These are phyloP conservation scores for Dromococcyx pavoninus DNA, from an alignment of 2,797 vertebrate species.

Conservation along the genomic window DNA sequence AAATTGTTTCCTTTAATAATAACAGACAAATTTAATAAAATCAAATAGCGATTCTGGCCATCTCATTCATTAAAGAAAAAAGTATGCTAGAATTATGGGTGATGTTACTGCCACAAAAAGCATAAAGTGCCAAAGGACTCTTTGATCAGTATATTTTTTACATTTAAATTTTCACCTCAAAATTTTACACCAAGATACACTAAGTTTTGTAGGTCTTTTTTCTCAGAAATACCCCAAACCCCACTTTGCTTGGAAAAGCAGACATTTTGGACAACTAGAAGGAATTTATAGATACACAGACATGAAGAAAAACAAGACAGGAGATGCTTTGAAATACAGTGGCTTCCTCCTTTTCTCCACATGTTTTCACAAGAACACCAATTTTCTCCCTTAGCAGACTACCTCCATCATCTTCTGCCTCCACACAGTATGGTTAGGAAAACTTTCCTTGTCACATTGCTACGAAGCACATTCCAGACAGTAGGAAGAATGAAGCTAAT, in stretches of 20 bases:
- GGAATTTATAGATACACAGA: accelerated
- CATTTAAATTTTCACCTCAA: not conserved
- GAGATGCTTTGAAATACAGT: not conserved
- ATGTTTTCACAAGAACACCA: not conserved
- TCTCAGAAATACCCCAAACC: too few relatives aligned
- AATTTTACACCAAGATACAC: not conserved
- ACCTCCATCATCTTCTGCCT: not conserved
- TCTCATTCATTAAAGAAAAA: not conserved
- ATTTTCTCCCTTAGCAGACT: not conserved
- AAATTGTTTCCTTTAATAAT: not conserved
- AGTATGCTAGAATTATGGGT: not conserved
- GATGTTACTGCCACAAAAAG: not conserved
- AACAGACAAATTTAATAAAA: not conserved
- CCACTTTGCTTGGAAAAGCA: not conserved
- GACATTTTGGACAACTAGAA: not conserved
- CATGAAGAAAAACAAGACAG: not conserved
- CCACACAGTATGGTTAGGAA: not conserved
- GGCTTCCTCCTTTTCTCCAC: not conserved
- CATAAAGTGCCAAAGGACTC: not conserved
- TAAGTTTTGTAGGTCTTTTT: not conserved
- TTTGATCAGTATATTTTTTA: not conserved
- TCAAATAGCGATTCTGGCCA: not conserved
- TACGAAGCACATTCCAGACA: not conserved
- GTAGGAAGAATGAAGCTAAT: not conserved
- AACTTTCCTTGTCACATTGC: not conserved